Evolutionary conservation across 2,888 invertebrate genomes (phyloP), one percentile per base, ranked within the genome.

Genomic region (Papilio protenor): DNA sequence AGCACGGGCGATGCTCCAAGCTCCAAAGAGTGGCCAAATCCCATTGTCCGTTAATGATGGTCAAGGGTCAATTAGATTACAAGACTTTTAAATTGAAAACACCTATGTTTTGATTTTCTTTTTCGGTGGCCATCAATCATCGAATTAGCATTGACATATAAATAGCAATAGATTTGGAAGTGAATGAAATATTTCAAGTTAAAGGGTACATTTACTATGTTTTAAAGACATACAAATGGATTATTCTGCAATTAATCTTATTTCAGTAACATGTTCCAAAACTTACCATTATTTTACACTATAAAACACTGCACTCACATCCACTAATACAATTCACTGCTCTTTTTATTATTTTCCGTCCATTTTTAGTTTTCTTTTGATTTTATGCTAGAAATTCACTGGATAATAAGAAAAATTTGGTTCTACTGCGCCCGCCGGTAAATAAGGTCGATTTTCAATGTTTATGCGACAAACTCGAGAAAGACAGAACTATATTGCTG

Each of bases 381-480:
- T 57, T 45, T 73, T 66, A n/a, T 11, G 66, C 33, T 66, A 75
- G 52, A 61, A 70, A 77, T 75, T 49, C 45, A 70, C 75, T 59
- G 21, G 55, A 81, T 80, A 79, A 81, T 77, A 72, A 77, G 81
- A 81, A 81, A 80, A 82, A 84, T 83, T 76, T 81, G 81, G 85
- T 86, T 83, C 85, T 85, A 81, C 82, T 80, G 79, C 80, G 84
- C 81, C 81, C 80, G 81, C 84, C 82, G 83, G 88, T 88, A 87
- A 88, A 89, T 90, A 91, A 87, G 87, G 89, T 90, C 87, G 89
- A 86, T 85, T 91, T 91, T 91, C 84, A 89, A 90, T 90, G 90
- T 91, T 91, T 89, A 92, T 94, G 94, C 94, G 93, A 90, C 93
- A 93, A 91, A 90, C 84, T 75, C 73, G 91, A 94, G 85, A 82